These are phyloP conservation scores for Biston stratarius DNA, from an alignment of 2,888 invertebrate genomes.

Conservation along the genomic window DNA sequence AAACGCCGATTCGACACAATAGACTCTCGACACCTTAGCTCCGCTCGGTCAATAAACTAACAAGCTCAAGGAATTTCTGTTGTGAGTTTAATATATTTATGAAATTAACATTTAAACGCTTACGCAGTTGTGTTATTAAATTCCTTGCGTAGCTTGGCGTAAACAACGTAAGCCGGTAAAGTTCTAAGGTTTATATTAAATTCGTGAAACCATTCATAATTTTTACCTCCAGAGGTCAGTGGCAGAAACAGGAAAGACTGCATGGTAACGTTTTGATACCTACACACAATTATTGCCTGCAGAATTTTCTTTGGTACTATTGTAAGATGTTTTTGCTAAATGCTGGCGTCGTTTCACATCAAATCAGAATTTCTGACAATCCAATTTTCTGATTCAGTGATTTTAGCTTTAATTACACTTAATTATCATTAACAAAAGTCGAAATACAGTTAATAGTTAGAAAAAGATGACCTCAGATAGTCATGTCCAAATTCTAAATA, in stretches of 20 bases:
- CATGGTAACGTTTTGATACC: slow-evolving; percentile 2
- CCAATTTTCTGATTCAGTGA: not conserved
- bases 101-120: slow-evolving; percentile 28
- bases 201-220: slow-evolving; percentile 33
- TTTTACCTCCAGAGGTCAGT: slow-evolving; percentile 28
- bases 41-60: not conserved
- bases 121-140: slow-evolving; percentile 28
- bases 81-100: slow-evolving; percentile 15
- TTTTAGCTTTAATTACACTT: not conserved
- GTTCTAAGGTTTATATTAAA: slow-evolving; percentile 32
- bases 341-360: slow-evolving; percentile 1
- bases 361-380: not conserved
- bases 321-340: slow-evolving; percentile 7
- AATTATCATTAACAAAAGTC: not conserved
- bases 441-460: not conserved
- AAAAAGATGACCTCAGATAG: too few species aligned
- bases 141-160: slow-evolving; percentile 24
- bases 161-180: slow-evolving; percentile 31
- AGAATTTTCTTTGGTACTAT: slow-evolving; percentile 5
- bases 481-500: too few species aligned
- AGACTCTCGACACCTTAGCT: too few species aligned
- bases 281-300: slow-evolving; percentile 4
- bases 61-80: not conserved
- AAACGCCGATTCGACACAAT: too few species aligned
- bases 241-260: slow-evolving; percentile 29